phyloP scores from a whole-genome alignment of 2,888 invertebrate genomes.

The Tenthredo mesomela region DNA sequence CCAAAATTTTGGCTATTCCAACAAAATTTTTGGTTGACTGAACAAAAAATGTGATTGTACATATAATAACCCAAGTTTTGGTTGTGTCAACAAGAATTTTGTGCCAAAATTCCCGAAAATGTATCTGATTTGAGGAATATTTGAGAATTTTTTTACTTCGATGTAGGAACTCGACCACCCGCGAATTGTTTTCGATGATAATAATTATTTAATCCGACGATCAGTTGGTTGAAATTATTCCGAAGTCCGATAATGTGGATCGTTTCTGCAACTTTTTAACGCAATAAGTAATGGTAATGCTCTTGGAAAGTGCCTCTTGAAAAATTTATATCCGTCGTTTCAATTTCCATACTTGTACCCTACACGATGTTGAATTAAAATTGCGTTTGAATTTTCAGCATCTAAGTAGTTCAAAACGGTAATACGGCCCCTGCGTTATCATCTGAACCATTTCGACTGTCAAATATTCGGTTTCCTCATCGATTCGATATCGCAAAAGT shows the following conservation, averaged over 20 bases:
- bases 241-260: background rate
- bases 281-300: background rate
- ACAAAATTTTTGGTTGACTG: too few relatives aligned
- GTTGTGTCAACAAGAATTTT: too few relatives aligned
- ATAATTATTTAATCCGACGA: background rate
- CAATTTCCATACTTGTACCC: conserved; percentile 18
- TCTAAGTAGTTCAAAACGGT: background rate
- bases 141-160: background rate
- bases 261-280: background rate
- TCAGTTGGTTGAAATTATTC: background rate
- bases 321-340: background rate
- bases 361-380: background rate
- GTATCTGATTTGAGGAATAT: too few relatives aligned
- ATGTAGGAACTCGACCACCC: background rate
- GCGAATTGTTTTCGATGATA: background rate
- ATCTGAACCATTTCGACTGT: background rate
- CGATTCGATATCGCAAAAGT: background rate
- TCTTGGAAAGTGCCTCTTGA: background rate
- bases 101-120: too few relatives aligned
- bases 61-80: too few relatives aligned
- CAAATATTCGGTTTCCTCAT: background rate
- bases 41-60: too few relatives aligned
- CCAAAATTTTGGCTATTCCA: too few relatives aligned
- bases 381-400: background rate
- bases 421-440: conserved; percentile 8